Evolutionary conservation across 2,888 invertebrate genomes (phyloP).

Genomic region (Xylophagus ater): DNA sequence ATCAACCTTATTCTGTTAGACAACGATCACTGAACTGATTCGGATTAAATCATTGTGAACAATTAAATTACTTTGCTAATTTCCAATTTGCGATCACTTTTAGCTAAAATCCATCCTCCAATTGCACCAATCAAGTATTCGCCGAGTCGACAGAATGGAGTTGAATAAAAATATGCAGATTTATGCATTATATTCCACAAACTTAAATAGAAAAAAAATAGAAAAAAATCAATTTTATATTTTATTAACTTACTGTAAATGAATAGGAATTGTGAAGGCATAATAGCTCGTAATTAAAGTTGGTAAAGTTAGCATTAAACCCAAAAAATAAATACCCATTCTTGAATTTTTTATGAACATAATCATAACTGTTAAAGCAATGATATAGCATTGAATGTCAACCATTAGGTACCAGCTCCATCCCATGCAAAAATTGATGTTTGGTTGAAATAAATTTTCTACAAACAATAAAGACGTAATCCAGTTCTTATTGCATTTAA

Average conservation of each 20-base stretch:
- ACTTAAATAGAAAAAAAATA: no score
- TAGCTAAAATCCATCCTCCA: no score
- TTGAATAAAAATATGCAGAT: no score
- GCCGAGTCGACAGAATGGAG: no score
- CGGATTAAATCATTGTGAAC: no score
- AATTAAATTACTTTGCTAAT: no score
- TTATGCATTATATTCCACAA: no score
- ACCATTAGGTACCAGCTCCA: conserved; percentile 21
- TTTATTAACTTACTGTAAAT: conserved; percentile 37
- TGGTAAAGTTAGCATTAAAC: conserved; percentile 28
- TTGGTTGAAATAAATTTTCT: conserved; percentile 26
- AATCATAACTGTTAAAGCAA: conserved; percentile 14
- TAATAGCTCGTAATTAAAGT: conserved; percentile 31
- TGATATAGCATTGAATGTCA: conserved; percentile 20
- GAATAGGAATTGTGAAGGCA: conserved; percentile 34
- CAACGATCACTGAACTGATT: no score
- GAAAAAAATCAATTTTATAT: background rate
- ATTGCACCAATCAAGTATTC: no score
- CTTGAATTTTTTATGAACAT: conserved; percentile 25
- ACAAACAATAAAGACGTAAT: conserved; percentile 42
- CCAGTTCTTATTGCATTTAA: conserved; percentile 33
- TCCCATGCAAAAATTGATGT: conserved; percentile 19
- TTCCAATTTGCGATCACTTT: no score
- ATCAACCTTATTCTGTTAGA: no score
- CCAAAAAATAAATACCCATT: conserved; percentile 25